Conservation (phyloP, 2,888 invertebrate species). For the Drosophila fungiperda region DNA sequence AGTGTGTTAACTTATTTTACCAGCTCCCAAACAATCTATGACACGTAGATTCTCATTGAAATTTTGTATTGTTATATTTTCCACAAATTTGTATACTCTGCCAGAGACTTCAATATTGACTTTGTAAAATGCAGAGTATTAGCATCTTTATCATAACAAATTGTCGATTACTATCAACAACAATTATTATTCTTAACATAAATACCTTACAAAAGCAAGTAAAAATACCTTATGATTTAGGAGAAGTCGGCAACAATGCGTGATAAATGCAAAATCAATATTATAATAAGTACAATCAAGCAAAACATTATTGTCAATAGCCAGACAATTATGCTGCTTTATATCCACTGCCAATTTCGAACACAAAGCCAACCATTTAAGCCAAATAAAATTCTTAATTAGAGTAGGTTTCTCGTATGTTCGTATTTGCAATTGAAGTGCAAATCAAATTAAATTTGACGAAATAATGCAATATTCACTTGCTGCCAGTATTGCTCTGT, state of each 20-base stretch:
- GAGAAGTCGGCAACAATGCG: background rate
- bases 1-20: background rate
- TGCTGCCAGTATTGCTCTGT: constrained; percentile 6
- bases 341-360: background rate
- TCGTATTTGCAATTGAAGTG: constrained; percentile 73
- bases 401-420: constrained; percentile 55
- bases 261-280: background rate
- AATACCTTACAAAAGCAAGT: background rate
- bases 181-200: background rate
- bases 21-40: background rate
- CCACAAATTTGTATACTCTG: background rate
- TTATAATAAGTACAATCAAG: background rate
- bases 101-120: background rate
- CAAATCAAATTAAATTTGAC: constrained; percentile 58
- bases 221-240: background rate
- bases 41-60: background rate
- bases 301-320: background rate
- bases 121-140: background rate
- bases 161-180: background rate
- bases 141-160: background rate
- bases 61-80: background rate
- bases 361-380: constrained; percentile 26
- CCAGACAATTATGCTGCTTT: background rate
- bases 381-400: constrained; percentile 59
- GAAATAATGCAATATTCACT: constrained; percentile 5